phyloP scores from a whole-genome alignment of 2,888 invertebrate species.

The Spicauda simplicius region DNA sequence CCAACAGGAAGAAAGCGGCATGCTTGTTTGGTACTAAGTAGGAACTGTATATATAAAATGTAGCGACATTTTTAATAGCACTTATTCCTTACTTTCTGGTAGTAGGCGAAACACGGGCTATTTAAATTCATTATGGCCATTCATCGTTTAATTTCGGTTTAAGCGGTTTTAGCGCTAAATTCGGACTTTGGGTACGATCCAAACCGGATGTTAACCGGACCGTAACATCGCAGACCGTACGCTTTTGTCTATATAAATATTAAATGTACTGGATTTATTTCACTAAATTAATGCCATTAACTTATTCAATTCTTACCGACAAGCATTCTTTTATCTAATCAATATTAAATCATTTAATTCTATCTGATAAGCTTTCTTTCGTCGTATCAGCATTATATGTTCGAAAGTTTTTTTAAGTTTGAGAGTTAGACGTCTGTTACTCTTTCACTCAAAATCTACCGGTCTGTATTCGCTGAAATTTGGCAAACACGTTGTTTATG shows the following conservation, averaged over 20 bases:
- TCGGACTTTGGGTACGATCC: slow-evolving; percentile 37
- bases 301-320: background rate
- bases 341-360: no score
- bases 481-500: no score
- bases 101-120: slow-evolving; percentile 24
- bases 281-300: background rate
- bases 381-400: no score
- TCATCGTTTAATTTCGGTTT: slow-evolving; percentile 36
- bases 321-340: no score
- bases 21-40: no score
- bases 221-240: slow-evolving; percentile 33
- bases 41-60: no score
- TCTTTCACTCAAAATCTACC: no score
- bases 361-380: no score
- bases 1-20: no score
- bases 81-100: slow-evolving; percentile 2
- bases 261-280: slow-evolving; percentile 9
- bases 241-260: slow-evolving; percentile 32
- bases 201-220: slow-evolving; percentile 39
- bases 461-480: no score
- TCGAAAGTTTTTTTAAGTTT: no score
- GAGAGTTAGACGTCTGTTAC: no score
- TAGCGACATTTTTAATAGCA: background rate
- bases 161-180: slow-evolving; percentile 36
- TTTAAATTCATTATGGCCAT: slow-evolving; percentile 35